A percentile compares a stretch with the other conserved stretches of the same genome.
These are phyloP conservation scores for Nyctibius bracteatus DNA, from an alignment of 2,113 vertebrate genomes.

Conservation along the genomic window DNA sequence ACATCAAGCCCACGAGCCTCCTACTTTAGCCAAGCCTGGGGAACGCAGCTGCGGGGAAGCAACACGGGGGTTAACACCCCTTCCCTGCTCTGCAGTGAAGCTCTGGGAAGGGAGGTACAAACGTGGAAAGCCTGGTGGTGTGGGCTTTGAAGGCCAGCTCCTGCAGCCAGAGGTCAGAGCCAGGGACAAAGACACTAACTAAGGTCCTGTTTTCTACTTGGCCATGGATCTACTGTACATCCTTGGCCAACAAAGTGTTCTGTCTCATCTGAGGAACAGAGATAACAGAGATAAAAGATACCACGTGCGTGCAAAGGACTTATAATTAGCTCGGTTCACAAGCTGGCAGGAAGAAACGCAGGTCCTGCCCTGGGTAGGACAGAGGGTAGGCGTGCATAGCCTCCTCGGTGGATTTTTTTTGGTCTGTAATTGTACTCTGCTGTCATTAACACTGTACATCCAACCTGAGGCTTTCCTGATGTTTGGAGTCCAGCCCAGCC, in stretches of 20 bases:
- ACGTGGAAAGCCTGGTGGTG: neutral
- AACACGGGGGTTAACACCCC: rapidly evolving
- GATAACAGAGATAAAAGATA: neutral
- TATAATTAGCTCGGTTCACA: neutral
- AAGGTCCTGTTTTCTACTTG: neutral
- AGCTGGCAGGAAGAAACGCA: neutral
- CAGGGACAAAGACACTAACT: neutral
- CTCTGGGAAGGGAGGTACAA: neutral
- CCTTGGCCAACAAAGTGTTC: neutral
- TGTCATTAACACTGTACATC: neutral
- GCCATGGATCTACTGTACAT: neutral
- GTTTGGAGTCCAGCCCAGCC: neutral
- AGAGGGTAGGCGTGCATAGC: neutral
- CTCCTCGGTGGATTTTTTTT: neutral
- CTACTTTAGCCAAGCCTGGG: neutral
- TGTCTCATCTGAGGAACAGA: neutral
- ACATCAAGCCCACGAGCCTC: neutral
- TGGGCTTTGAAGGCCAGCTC: neutral
- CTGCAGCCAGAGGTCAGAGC: neutral
- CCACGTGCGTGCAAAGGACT: neutral
- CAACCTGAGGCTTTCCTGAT: neutral
- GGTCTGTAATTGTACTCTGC: neutral
- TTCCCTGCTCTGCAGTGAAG: neutral
- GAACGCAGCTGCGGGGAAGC: neutral
- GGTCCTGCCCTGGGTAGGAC: neutral